Conservation (phyloP, 2,113 vertebrate genomes). For the Symphodus melops region DNA sequence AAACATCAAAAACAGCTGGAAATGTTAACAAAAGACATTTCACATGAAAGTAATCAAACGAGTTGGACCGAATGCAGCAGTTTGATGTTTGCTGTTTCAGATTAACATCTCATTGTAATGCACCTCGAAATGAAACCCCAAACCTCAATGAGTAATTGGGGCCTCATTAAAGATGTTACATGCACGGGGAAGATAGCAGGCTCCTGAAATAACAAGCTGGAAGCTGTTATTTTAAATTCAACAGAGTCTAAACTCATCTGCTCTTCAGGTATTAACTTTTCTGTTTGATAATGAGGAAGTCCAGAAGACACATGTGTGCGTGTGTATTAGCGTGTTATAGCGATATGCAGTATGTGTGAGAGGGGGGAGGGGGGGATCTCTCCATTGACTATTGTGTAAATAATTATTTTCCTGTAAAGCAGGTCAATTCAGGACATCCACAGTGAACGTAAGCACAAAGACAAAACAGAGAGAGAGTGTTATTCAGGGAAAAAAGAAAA, state of each 20-base stretch:
- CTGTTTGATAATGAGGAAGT: conserved; percentile 53
- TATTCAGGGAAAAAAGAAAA: conserved; percentile 15
- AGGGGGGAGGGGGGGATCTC: background rate
- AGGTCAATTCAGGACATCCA: conserved; percentile 9
- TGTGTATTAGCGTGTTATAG: too few relatives aligned
- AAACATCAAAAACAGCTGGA: background rate
- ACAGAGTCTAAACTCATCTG: conserved; percentile 34
- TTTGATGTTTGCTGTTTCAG: conserved; percentile 5
- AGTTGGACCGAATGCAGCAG: background rate
- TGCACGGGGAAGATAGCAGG: conserved; percentile 7
- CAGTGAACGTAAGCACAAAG: conserved; percentile 33
- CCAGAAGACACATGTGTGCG: conserved; percentile 13
- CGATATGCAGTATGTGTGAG: background rate
- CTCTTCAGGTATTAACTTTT: conserved; percentile 30
- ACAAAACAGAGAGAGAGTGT: conserved; percentile 30
- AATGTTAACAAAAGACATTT: background rate
- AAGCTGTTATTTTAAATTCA: conserved; percentile 57
- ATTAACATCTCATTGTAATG: conserved; percentile 17
- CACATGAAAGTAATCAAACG: background rate
- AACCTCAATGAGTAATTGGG: conserved; percentile 55
- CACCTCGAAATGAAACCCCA: conserved; percentile 16
- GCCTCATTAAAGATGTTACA: conserved; percentile 38
- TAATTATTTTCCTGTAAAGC: conserved; percentile 39
- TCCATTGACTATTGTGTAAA: conserved; percentile 9
- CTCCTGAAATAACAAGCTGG: conserved; percentile 36